Percentiles rank a stretch among this genome's conserved stretches.
Conservation (phyloP, 1,140 invertebrate genomes). For the Habropoda laboriosa region DNA sequence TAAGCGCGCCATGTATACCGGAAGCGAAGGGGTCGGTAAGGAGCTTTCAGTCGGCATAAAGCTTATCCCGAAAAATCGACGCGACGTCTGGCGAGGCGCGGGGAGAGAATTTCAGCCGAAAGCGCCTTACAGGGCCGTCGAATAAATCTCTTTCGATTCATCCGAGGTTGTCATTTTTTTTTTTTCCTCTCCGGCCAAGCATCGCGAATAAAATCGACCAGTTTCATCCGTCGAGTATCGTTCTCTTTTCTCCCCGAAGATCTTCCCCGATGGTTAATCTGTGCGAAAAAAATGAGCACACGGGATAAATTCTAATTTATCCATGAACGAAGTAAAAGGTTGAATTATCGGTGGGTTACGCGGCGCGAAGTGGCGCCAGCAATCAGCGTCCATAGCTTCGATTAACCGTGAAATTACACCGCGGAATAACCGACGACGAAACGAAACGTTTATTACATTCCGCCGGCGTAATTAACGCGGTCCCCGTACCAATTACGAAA, state of each 20-base stretch:
- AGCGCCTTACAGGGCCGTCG: background rate
- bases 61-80: conserved; percentile 39
- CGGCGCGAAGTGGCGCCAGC: background rate
- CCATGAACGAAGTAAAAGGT: background rate
- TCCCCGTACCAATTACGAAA: conserved; percentile 16
- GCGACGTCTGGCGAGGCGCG: background rate
- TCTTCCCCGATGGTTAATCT: too few relatives aligned
- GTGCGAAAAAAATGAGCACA: background rate
- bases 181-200: background rate
- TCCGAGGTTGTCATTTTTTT: background rate
- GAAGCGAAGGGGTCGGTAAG: conserved; percentile 2
- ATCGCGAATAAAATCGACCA: background rate
- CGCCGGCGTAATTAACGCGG: conserved; percentile 31
- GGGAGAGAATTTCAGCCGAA: background rate
- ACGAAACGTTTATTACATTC: conserved; percentile 42
- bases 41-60: conserved; percentile 19
- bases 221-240: background rate
- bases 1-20: background rate
- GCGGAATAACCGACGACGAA: conserved; percentile 26
- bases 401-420: conserved; percentile 41
- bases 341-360: background rate
- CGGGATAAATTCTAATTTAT: background rate
- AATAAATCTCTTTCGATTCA: conserved; percentile 19
- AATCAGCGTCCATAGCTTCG: conserved; percentile 1
- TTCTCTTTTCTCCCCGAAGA: background rate